These are phyloP conservation scores for Aphelocoma coerulescens DNA, from an alignment of 2,113 vertebrate species.

Conservation along the genomic window DNA sequence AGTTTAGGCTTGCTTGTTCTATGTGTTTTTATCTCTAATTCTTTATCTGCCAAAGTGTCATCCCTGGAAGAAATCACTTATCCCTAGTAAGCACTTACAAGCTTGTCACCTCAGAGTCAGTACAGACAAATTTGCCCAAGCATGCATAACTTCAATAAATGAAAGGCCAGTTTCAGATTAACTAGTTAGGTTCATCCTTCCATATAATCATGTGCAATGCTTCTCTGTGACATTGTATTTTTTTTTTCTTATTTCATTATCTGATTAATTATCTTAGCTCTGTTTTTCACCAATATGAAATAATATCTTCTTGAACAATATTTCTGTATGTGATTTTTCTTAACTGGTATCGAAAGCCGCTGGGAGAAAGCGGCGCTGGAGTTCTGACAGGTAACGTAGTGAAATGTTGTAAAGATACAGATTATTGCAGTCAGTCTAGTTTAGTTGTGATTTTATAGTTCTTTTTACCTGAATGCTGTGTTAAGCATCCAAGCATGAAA, in stretches of 20 bases:
- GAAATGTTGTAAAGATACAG: not conserved
- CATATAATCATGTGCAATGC: not conserved
- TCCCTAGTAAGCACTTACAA: not conserved
- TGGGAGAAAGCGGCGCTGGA: conserved; percentile 43
- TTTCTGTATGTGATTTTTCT: not conserved
- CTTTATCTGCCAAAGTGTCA: not conserved
- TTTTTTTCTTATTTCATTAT: not conserved
- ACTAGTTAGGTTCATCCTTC: not conserved
- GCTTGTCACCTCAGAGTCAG: not conserved
- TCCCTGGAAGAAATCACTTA: not conserved
- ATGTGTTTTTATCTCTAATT: not conserved
- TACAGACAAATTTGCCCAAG: not conserved
- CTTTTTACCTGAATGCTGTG: not conserved
- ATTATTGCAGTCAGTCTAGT: not conserved
- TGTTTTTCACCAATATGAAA: not conserved
- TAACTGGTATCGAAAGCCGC: conserved; percentile 53
- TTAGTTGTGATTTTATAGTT: not conserved
- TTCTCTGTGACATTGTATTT: not conserved
- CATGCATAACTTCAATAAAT: not conserved
- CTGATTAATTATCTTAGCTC: not conserved
- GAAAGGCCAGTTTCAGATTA: not conserved
- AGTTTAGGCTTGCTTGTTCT: not conserved
- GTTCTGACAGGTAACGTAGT: conserved; percentile 59
- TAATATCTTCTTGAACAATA: not conserved
- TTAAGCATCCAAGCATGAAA: not conserved